These are phyloP conservation scores for Rhodeus uyekii DNA, from an alignment of 2,797 vertebrate genomes.

Conservation along the genomic window DNA sequence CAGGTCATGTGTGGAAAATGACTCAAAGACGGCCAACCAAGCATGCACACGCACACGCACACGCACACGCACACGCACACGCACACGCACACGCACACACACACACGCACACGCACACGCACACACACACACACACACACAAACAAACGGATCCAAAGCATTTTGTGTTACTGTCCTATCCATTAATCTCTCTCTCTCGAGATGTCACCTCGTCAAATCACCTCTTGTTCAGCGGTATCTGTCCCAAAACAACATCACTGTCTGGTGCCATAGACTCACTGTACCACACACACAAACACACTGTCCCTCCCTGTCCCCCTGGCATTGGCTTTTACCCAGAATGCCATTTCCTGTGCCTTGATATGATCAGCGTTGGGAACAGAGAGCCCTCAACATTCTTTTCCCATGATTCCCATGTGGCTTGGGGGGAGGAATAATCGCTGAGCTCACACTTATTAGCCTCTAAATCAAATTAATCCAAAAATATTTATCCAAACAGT, in stretches of 20 bases:
- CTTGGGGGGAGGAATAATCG: too few relatives aligned
- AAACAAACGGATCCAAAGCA: conserved; percentile 6
- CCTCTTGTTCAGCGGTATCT: conserved; percentile 48
- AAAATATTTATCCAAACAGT: conserved; percentile 25
- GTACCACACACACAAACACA: conserved; percentile 37
- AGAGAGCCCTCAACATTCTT: conserved; percentile 75
- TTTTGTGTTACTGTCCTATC: conserved; percentile 31
- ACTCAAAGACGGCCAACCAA: background rate
- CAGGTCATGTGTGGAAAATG: conserved; percentile 20
- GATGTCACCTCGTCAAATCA: conserved; percentile 46
- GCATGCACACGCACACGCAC: background rate
- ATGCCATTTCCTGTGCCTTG: conserved; percentile 75
- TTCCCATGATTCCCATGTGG: conserved; percentile 80
- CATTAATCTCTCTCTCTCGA: conserved; percentile 45
- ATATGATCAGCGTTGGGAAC: conserved; percentile 73
- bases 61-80: background rate
- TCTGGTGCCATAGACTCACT: conserved; percentile 18
- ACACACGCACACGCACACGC: background rate
- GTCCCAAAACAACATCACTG: conserved; percentile 45
- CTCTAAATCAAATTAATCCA: conserved; percentile 37
- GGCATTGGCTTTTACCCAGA: conserved; percentile 71
- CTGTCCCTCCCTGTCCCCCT: conserved; percentile 54
- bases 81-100: conserved; percentile 3
- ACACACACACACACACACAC: background rate
- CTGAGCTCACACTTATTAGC: conserved; percentile 28